These are phyloP conservation scores for Panagrolaimus sp. DNA, from an alignment of 1,140 invertebrate species.

Conservation along the genomic window DNA sequence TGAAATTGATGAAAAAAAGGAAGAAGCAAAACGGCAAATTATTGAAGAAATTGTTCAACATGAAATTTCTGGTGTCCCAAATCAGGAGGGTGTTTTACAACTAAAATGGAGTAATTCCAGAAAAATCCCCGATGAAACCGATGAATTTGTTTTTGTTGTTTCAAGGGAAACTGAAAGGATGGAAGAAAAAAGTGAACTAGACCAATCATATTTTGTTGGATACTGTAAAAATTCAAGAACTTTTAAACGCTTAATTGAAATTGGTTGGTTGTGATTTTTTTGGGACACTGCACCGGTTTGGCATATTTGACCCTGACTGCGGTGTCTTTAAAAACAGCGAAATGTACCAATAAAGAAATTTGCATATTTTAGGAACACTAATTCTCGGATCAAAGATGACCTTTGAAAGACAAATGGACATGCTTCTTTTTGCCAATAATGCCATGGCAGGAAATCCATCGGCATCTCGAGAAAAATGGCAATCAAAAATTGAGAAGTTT, in stretches of 20 bases:
- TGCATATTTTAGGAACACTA: background rate
- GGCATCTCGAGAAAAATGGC: background rate
- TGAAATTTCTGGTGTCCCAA: background rate
- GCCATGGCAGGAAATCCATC: background rate
- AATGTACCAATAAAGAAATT: background rate
- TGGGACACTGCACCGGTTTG: no score
- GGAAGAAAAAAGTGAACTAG: background rate
- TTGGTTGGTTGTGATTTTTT: background rate
- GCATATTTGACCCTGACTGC: background rate
- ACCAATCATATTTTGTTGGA: slow-evolving; percentile 4
- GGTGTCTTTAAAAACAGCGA: no score
- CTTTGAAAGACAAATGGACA: slow-evolving; percentile 1
- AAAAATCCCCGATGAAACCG: background rate
- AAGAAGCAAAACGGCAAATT: slow-evolving; percentile 1
- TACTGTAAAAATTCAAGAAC: background rate
- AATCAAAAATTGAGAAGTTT: background rate
- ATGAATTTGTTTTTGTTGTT: slow-evolving; percentile 15
- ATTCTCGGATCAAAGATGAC: slow-evolving; percentile 8
- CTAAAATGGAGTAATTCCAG: background rate
- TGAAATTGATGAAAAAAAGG: background rate
- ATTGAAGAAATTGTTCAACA: slow-evolving; percentile 13
- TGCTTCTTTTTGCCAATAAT: background rate
- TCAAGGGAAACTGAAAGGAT: background rate
- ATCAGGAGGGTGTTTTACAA: background rate
- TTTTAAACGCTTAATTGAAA: slow-evolving; percentile 1